These are phyloP conservation scores for Palloptera scutellata DNA, from an alignment of 2,888 invertebrate genomes.

Conservation along the genomic window DNA sequence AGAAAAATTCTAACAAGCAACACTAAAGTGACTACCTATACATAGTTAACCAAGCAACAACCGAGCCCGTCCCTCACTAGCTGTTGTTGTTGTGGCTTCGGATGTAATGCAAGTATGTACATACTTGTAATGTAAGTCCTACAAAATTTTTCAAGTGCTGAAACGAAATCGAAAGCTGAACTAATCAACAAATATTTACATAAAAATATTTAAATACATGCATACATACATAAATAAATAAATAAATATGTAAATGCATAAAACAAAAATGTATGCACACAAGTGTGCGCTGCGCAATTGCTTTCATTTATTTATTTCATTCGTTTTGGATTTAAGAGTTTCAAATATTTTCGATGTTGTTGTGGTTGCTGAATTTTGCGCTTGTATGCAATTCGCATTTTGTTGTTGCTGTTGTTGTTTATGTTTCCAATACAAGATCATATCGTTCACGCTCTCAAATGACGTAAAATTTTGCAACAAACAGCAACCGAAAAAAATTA, in stretches of 20 bases:
- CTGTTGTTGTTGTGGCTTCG: neutral
- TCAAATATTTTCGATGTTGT: too few relatives aligned
- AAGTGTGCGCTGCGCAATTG: neutral
- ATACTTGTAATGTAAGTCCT: too few relatives aligned
- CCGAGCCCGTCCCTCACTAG: neutral
- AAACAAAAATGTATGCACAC: neutral
- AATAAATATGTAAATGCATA: too few relatives aligned
- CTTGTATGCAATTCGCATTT: too few relatives aligned
- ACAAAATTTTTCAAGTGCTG: neutral
- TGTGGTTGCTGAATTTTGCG: too few relatives aligned
- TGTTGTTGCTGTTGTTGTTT: too few relatives aligned
- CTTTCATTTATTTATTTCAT: neutral
- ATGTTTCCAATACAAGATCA: too few relatives aligned
- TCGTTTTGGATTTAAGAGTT: neutral
- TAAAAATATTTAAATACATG: neutral
- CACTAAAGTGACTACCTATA: too few relatives aligned
- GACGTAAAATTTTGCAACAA: conserved; percentile 4
- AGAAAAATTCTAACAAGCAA: too few relatives aligned
- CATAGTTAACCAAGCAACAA: neutral
- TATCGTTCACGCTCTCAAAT: too few relatives aligned
- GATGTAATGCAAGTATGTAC: neutral
- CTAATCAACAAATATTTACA: conserved; percentile 5
- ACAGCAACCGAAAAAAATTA: neutral
- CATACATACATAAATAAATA: too few relatives aligned
- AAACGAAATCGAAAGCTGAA: conserved; percentile 20